Evolutionary conservation across 2,113 vertebrate genomes (phyloP).

Genomic region (Petrocephalus microphthalmus): DNA sequence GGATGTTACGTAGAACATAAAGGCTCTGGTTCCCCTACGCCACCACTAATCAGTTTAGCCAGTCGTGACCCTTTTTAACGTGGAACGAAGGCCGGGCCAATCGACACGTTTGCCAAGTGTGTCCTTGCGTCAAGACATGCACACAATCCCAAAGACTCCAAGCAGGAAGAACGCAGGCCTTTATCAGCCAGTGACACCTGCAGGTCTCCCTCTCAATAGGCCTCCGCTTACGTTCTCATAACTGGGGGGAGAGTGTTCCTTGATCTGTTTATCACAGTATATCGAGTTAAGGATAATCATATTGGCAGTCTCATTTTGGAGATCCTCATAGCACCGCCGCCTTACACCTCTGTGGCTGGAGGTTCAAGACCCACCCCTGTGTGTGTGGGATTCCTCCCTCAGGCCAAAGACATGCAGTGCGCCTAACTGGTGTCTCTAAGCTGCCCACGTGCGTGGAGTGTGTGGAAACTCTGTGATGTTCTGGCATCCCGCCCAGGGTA

Average conservation of each 20-base stretch:
- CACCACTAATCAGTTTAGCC: constrained; percentile 28
- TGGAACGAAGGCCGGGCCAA: constrained; percentile 11
- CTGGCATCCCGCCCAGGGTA: neutral
- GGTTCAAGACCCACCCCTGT: neutral
- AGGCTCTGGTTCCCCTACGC: constrained; percentile 33
- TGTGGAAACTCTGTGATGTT: neutral
- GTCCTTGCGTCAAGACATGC: neutral
- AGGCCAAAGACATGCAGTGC: neutral
- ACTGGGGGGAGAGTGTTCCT: neutral
- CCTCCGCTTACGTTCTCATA: constrained; percentile 16
- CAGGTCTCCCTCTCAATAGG: neutral
- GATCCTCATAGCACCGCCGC: too few relatives aligned
- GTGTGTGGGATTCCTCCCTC: neutral
- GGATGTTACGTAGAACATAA: constrained; percentile 37
- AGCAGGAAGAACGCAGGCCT: constrained; percentile 1
- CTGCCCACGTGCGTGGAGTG: neutral
- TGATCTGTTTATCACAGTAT: constrained; percentile 15
- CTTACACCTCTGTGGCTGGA: neutral
- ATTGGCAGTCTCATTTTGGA: constrained; percentile 21
- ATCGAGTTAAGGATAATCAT: constrained; percentile 29
- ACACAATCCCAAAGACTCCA: constrained; percentile 18
- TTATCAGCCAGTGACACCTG: constrained; percentile 13
- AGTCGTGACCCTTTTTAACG: constrained; percentile 29
- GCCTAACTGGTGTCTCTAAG: neutral
- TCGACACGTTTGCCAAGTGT: constrained; percentile 25